Evolutionary conservation across 2,113 vertebrate genomes (phyloP).

Genomic region (Gasterosteus aculeatus): DNA sequence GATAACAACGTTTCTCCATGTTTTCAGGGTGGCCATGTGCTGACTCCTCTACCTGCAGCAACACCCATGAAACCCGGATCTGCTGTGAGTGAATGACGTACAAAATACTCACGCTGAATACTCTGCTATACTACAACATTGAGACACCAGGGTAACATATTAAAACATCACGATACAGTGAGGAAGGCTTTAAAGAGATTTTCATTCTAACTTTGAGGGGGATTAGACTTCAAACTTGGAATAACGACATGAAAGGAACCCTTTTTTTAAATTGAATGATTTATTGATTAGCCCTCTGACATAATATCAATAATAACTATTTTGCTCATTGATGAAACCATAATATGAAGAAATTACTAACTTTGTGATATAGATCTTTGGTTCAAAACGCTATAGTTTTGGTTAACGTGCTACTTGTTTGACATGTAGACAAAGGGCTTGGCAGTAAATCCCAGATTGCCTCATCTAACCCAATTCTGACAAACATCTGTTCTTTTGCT

Average conservation of each 20-base stretch:
- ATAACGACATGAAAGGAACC: not conserved
- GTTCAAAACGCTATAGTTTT: not conserved
- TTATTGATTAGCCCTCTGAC: too few species aligned
- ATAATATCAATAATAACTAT: too few species aligned
- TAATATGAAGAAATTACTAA: too few species aligned
- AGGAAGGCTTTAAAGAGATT: not conserved
- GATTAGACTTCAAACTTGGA: too few species aligned
- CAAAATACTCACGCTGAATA: not conserved
- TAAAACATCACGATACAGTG: not conserved
- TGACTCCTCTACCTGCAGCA: slow-evolving; percentile 93
- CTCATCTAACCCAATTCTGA: not conserved
- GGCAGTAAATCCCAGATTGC: not conserved
- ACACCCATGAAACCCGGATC: slow-evolving; percentile 95
- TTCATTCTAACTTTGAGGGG: not conserved
- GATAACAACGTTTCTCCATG: not conserved
- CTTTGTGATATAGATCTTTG: not conserved
- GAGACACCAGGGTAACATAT: not conserved
- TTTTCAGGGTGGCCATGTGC: slow-evolving; percentile 92
- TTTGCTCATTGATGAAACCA: too few species aligned
- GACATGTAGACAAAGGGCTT: not conserved
- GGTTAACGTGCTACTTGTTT: not conserved
- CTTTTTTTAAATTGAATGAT: too few species aligned
- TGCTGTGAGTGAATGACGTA: slow-evolving; percentile 83
- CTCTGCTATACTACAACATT: not conserved
- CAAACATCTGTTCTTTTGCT: not conserved